Base-by-base conservation (phyloP, 2,888 invertebrate genomes). In the Gymnocheta viridis region DNA sequence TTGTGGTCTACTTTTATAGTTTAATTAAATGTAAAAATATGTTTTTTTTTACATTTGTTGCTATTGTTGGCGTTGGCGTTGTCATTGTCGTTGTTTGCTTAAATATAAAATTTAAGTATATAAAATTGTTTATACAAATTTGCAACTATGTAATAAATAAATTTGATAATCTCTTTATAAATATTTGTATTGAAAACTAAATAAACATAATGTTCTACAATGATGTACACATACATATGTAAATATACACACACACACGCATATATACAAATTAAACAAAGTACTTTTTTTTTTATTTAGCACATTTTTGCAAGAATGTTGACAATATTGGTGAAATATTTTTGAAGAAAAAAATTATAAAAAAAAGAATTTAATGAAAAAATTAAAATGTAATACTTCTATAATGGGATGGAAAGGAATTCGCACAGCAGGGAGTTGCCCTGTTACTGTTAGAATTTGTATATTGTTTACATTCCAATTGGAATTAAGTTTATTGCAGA, bases 21-120 rank as follows among this genome's bases (percentile, higher is more conserved):
- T 84, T 84, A 81, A 84, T 84, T 84, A 84, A 81, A 84, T 81
- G 72, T 69, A 32, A 62, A 84, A 77, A 80, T 76, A 70, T 74
- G 27, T 69, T 73, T 58, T 66, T 5, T 64, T 79, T 41, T 41
- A 9, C 35, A 27, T 27, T 51, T 67, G 4, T 60, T 49, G n/a
- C 27, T 17, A 12, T 29, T 73, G 56, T 47, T 69, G 44, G 32
- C 10, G 12, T 22, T 29, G 56, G 12, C 1, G 27, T 44, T 38
- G 41, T 44, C 19, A 32, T 9, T 2, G 22, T 35, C 58, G 10
- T 47, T 67, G 10, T 67, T 49, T 58, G 29, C 12, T 41, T 56
- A 56, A 7, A 35, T 32, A 14, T n/a, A 12, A 10, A 24, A 38
- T 32, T 72, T 56, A 47, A 29, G 51, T 4, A 38, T 9, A 51